Base-by-base conservation (phyloP, 2,113 vertebrate genomes). In the Drymodes brunneopygia region DNA sequence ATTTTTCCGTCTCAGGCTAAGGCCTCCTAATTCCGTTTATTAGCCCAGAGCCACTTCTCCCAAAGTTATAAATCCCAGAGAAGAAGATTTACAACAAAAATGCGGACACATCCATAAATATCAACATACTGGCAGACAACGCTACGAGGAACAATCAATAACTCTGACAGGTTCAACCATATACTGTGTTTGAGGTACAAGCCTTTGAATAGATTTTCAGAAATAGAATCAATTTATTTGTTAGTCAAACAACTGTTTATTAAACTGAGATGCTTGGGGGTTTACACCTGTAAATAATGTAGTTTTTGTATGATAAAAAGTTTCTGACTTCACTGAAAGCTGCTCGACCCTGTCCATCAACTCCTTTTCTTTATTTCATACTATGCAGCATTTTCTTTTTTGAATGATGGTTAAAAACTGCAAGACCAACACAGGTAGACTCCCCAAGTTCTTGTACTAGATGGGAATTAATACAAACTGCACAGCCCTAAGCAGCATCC, bases 31-130 rank as follows among this genome's bases (percentile, higher is more conserved):
- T 81, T 48, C 56, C 48, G 47, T 11, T 7, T 54, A 35, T 90
- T 82, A 86, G 92, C 92, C 86, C 77, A 93, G 51, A 87, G 92
- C 62, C 78, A 93, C 48, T 84, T 80, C 72, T 90, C n/a, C 45
- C 28, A 19, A 79, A 72, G 86, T 72, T 87, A 70, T 89, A 95
- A 94, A 92, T 85, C 80, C 53, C 65, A 54, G 53, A 81, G 62
- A 60, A 27, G 73, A 91, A 12, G 85, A 96, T 93, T 89, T 96
- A 94, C 54, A 94, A n/a, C 61, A 86, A 54, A 78, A 93, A 88
- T 50, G 56, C 83, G 82, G 90, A 91, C 91, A 84, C 3, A 3
- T 50, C 36, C 88, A 80, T 93, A 96, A 93, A 94, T 92, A 92
- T 19, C 90, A 92, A 72, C 8, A 9, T 65, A 72, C 90, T 83